Conservation (phyloP, 2,888 invertebrate species). For the Watsonalla binaria region DNA sequence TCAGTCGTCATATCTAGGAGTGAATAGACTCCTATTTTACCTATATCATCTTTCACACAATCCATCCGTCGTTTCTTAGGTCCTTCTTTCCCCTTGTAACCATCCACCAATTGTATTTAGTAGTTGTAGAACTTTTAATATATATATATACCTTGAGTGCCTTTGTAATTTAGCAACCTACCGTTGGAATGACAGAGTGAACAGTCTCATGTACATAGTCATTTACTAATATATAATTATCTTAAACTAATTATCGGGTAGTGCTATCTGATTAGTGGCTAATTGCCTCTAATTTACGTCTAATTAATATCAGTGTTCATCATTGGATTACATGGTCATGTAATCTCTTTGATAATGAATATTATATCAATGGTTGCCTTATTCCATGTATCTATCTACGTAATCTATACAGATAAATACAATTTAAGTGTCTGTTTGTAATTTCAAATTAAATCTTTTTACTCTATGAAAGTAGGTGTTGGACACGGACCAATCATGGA, state of each 20-base stretch:
- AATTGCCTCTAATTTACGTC: constrained; percentile 11
- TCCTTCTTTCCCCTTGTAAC: no score
- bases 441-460: no score
- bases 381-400: neutral
- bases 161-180: neutral
- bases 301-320: constrained; percentile 8
- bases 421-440: no score
- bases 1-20: no score
- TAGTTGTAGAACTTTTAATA: neutral
- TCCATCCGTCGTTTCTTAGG: no score
- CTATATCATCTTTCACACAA: no score
- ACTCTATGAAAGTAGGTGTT: no score
- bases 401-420: no score
- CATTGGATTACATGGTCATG: neutral
- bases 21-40: no score
- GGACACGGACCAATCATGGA: no score
- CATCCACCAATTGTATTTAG: no score
- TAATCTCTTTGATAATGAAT: neutral
- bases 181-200: neutral
- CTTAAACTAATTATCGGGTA: constrained; percentile 8
- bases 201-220: neutral
- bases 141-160: neutral
- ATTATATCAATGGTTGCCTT: no score
- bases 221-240: neutral
- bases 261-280: constrained; percentile 9